These are phyloP conservation scores for Homarus gammarus DNA, from an alignment of 2,888 invertebrate genomes.

Conservation along the genomic window DNA sequence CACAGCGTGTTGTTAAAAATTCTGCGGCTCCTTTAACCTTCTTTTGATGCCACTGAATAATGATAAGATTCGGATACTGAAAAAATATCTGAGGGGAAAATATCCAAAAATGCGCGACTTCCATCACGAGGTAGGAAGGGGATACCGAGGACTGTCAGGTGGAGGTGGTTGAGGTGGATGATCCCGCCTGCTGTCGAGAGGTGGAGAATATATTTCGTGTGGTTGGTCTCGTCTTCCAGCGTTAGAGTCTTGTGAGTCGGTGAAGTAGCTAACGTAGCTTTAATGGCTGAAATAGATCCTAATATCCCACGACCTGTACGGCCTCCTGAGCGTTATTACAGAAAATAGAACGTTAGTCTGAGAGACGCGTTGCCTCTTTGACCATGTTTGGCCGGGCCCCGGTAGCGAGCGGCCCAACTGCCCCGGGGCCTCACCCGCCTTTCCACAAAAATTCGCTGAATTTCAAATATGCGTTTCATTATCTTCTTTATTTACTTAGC, in stretches of 20 bases:
- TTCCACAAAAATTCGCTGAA: conserved; percentile 50
- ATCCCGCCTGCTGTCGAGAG: too few relatives aligned
- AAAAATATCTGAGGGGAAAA: too few relatives aligned
- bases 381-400: conserved; percentile 22
- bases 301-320: background rate
- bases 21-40: too few relatives aligned
- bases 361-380: conserved; percentile 36
- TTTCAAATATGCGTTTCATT: conserved; percentile 56
- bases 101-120: too few relatives aligned
- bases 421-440: conserved; percentile 16
- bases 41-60: background rate
- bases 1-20: too few relatives aligned
- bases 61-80: background rate
- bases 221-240: too few relatives aligned
- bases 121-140: too few relatives aligned
- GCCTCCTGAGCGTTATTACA: conserved; percentile 9
- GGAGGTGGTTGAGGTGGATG: too few relatives aligned
- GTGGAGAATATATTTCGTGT: too few relatives aligned
- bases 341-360: conserved; percentile 26
- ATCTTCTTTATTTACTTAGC: conserved; percentile 42
- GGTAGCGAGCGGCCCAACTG: conserved; percentile 5
- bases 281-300: background rate
- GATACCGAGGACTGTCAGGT: too few relatives aligned
- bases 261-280: background rate
- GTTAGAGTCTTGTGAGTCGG: background rate